Evolutionary conservation across 1,140 invertebrate genomes (phyloP).

Genomic region (Varroa destructor): DNA sequence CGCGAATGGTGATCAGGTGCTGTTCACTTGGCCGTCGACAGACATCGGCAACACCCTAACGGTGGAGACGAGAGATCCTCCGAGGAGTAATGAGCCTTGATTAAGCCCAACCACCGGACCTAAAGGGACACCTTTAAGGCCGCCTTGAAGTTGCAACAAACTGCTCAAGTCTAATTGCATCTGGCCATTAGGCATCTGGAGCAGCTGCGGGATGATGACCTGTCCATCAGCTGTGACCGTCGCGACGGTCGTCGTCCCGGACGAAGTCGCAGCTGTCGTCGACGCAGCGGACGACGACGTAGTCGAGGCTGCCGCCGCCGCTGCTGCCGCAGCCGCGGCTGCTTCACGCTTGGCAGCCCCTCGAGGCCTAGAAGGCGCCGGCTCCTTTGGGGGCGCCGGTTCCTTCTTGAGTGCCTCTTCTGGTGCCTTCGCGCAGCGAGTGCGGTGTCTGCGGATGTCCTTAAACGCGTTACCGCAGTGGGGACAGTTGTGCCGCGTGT

Average conservation of each 20-base stretch:
- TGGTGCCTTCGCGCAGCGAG: slow-evolving; percentile 13
- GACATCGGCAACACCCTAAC: slow-evolving; percentile 9
- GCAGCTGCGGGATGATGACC: slow-evolving; percentile 15
- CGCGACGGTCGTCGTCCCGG: too few species aligned
- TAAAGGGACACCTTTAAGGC: slow-evolving; percentile 14
- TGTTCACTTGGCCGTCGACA: slow-evolving; percentile 15
- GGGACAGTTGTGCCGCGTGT: slow-evolving; percentile 27
- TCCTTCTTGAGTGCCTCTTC: slow-evolving; percentile 17
- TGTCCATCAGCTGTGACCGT: background rate
- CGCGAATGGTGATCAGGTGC: background rate
- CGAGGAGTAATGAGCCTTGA: slow-evolving; percentile 14
- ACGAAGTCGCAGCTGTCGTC: too few species aligned
- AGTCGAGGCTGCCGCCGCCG: background rate
- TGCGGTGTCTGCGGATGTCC: slow-evolving; percentile 16
- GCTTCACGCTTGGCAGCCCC: background rate
- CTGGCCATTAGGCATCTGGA: slow-evolving; percentile 9
- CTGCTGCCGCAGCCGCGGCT: background rate
- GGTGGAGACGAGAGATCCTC: slow-evolving; percentile 18
- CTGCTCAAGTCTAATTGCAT: slow-evolving; percentile 20
- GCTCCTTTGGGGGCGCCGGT: slow-evolving; percentile 3
- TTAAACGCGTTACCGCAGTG: slow-evolving; percentile 24
- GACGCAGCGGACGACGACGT: too few species aligned
- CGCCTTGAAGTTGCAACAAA: slow-evolving; percentile 13
- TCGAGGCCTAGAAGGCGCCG: background rate
- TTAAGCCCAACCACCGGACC: slow-evolving; percentile 3